Percentiles rank a stretch among this genome's conserved stretches.
phyloP scores from a whole-genome alignment of 2,797 vertebrate species.

The Argya squamiceps region DNA sequence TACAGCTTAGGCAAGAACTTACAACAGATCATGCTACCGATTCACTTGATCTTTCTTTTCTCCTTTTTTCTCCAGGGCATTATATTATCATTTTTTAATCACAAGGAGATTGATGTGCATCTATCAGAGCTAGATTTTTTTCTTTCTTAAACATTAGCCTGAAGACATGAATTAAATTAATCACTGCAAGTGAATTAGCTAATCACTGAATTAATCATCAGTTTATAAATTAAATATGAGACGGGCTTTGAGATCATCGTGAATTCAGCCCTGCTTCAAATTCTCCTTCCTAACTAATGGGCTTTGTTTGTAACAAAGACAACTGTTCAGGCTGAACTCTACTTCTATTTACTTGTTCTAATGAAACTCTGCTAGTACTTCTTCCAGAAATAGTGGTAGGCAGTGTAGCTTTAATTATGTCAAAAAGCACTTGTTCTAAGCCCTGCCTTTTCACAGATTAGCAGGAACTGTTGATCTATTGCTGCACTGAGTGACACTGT shows the following conservation, averaged over 20 bases:
- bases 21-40: neutral
- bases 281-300: neutral
- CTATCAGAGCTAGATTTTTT: conserved; percentile 2
- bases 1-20: conserved; percentile 13
- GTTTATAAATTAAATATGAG: conserved; percentile 64
- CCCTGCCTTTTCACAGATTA: conserved; percentile 19
- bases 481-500: neutral
- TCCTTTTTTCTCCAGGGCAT: conserved; percentile 34
- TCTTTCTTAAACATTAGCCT: conserved; percentile 31
- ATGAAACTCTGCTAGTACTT: neutral
- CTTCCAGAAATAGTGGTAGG: conserved; percentile 19
- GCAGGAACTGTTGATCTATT: conserved; percentile 11
- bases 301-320: conserved; percentile 48
- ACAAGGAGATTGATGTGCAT: conserved; percentile 24
- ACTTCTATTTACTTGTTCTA: conserved; percentile 55
- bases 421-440: neutral
- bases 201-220: conserved; percentile 58
- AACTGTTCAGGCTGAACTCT: conserved; percentile 19
- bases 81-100: conserved; percentile 39
- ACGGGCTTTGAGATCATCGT: neutral
- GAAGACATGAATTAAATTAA: conserved; percentile 60
- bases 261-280: conserved; percentile 15
- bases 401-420: conserved; percentile 26
- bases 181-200: conserved; percentile 52
- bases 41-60: conserved; percentile 29